A percentile compares a stretch with the other conserved stretches of the same genome.
These are phyloP conservation scores for Eupsilia transversa DNA, from an alignment of 2,888 invertebrate species.

Conservation along the genomic window DNA sequence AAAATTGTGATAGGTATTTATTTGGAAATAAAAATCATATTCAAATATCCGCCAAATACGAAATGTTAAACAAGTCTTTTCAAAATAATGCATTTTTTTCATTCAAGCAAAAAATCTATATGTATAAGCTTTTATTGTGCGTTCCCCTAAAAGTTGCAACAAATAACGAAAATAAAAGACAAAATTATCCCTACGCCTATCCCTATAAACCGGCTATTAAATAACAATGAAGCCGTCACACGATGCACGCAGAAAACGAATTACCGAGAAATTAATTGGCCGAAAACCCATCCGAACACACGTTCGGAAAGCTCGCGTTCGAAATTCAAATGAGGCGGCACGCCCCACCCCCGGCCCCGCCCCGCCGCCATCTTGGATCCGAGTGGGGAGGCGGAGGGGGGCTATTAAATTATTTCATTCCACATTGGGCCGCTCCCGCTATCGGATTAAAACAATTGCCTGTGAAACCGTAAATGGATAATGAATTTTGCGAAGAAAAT, in stretches of 20 bases:
- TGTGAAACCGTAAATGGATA: conserved; percentile 89
- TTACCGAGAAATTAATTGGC: conserved; percentile 89
- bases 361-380: conserved; percentile 89
- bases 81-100: background rate
- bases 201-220: conserved; percentile 77
- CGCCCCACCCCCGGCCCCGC: conserved; percentile 88
- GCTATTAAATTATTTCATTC: conserved; percentile 91
- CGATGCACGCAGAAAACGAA: conserved; percentile 82
- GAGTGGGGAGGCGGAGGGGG: conserved; percentile 80
- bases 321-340: conserved; percentile 90
- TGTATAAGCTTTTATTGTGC: background rate
- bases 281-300: conserved; percentile 89
- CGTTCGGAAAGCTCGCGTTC: conserved; percentile 89
- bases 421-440: conserved; percentile 88
- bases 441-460: conserved; percentile 91
- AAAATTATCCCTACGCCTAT: conserved; percentile 19
- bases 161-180: conserved; percentile 6
- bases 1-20: background rate
- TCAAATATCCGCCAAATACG: background rate
- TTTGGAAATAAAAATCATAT: background rate
- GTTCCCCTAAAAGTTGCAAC: conserved; percentile 22
- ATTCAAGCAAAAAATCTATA: background rate
- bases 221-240: conserved; percentile 82
- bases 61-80: background rate
- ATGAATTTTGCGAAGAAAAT: conserved; percentile 89